Evolutionary conservation across 2,797 vertebrate genomes (phyloP), one percentile per base, ranked within the genome.

Genomic region (Chelon auratus): DNA sequence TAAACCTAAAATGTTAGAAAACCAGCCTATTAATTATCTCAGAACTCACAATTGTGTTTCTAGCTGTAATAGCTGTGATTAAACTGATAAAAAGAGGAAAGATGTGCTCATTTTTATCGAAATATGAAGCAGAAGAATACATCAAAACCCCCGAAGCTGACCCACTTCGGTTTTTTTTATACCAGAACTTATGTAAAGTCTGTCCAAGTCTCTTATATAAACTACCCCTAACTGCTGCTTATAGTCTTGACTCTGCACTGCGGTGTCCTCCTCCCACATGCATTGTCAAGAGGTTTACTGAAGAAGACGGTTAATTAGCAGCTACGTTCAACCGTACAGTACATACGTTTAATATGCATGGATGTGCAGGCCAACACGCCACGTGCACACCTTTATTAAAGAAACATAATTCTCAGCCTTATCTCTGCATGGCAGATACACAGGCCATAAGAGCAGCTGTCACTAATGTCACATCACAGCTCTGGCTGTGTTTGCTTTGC

Each of bases 231-330:
- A 18, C 36, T 39, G 33, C 62, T 74, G 52, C 43, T 56, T 54
- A 42, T 54, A 37, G n/a, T 58, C 20, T 33, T 39, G 36, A 53
- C 50, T 42, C 24, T 30, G 26, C 50, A 61, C 54, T 53, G 72
- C 62, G 24, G 45, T 62, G 17, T 66, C 65, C 36, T 33, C n/a
- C 22, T 37, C 43, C 65, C 63, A 75, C 47, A 52, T 20, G 52
- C 39, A 17, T 53, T 57, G 64, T 76, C 57, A 60, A 57, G 45
- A 67, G 39, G n/a, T 77, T 87, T 78, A 62, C 82, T 82, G 88
- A 91, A 93, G 88, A 85, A 94, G 92, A 92, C 91, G 84, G 78
- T 95, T 95, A 94, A 95, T 95, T 95, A 93, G 88, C 81, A 45
- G 59, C 81, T 37, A 68, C 84, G 77, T 87, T 74, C 81, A 59